Evolutionary conservation across 1,140 invertebrate genomes (phyloP).

Genomic region (Heliconius eleuchia): DNA sequence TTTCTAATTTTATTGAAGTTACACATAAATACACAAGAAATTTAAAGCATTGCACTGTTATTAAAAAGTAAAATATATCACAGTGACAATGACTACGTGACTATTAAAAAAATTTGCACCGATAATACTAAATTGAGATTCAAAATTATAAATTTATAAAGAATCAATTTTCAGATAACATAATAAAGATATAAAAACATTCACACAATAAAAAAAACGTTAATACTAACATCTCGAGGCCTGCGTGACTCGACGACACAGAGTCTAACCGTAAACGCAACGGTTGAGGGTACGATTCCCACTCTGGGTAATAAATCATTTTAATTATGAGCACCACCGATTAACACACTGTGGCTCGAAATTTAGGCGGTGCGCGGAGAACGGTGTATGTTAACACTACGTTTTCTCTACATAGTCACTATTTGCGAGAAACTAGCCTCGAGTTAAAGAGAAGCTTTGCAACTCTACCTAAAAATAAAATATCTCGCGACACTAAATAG

Average conservation of each 20-base stretch:
- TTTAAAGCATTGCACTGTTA: not conserved
- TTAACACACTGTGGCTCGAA: too few species aligned
- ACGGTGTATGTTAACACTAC: too few species aligned
- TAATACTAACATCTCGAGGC: not conserved
- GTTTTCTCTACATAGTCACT: too few species aligned
- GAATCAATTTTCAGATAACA: not conserved
- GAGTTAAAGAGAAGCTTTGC: not conserved
- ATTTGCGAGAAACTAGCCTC: too few species aligned
- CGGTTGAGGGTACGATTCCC: too few species aligned
- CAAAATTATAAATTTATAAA: slow-evolving; percentile 7
- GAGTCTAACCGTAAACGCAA: too few species aligned
- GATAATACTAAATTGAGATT: not conserved
- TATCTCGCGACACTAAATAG: slow-evolving; percentile 12
- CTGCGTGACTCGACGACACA: too few species aligned
- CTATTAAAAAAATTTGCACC: slow-evolving; percentile 3
- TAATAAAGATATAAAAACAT: not conserved
- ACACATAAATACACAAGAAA: not conserved
- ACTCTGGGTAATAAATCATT: too few species aligned
- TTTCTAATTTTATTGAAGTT: not conserved
- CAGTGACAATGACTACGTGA: not conserved
- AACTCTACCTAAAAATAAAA: not conserved
- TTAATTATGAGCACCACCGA: too few species aligned
- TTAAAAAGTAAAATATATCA: not conserved
- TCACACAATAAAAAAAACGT: not conserved
- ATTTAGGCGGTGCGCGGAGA: too few species aligned